These are phyloP conservation scores for Magallana nippona DNA, from an alignment of 2,888 invertebrate genomes.

Conservation along the genomic window DNA sequence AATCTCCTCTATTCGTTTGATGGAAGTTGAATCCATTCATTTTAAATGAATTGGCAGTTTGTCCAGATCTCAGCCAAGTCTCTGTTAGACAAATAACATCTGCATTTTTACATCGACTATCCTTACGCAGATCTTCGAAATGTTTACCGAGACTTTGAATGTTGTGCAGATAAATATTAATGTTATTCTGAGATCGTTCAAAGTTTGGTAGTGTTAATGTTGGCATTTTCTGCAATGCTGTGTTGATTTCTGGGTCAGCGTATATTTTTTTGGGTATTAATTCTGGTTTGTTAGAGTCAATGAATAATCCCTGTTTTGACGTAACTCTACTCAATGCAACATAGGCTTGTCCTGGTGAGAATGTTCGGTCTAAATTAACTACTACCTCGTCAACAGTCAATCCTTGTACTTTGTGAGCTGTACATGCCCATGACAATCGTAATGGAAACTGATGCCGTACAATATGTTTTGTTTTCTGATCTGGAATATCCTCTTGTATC, in stretches of 20 bases:
- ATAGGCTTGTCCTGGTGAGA: too few species aligned
- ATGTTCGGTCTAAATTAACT: constrained; percentile 34
- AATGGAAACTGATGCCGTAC: constrained; percentile 39
- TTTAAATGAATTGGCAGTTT: neutral
- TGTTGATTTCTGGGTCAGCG: too few species aligned
- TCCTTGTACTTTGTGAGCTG: constrained; percentile 46
- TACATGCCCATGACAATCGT: constrained; percentile 45
- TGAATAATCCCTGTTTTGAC: too few species aligned
- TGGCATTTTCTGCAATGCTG: too few species aligned
- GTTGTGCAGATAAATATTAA: too few species aligned
- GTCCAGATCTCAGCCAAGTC: neutral
- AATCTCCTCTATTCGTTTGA: neutral
- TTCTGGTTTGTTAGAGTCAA: too few species aligned
- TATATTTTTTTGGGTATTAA: too few species aligned
- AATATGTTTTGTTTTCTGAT: neutral
- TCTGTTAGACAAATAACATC: neutral
- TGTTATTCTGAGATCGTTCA: too few species aligned
- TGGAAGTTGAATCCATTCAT: neutral
- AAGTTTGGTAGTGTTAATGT: too few species aligned
- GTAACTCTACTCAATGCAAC: too few species aligned
- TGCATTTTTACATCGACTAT: neutral
- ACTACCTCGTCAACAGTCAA: constrained; percentile 37
- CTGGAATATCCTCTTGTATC: constrained; percentile 22
- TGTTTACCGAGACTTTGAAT: too few species aligned
- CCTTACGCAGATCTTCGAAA: neutral